Evolutionary conservation across 2,797 vertebrate genomes (phyloP).

Genomic region (Notamacropus eugenii): DNA sequence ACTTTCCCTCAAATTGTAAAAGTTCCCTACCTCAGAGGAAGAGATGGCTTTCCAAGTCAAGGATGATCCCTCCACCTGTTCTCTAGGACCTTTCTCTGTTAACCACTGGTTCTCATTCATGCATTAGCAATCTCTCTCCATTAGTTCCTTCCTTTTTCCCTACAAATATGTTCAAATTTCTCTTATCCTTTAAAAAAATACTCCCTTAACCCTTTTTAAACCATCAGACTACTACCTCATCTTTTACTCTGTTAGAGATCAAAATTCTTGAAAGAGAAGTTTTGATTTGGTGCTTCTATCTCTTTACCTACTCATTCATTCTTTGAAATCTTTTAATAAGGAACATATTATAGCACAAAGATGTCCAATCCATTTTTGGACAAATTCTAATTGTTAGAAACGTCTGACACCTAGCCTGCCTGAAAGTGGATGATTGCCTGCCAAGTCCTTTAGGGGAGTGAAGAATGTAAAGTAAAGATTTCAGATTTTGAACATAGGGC

Average conservation of each 20-base stretch:
- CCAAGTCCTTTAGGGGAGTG: not conserved
- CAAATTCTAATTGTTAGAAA: not conserved
- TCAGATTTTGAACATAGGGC: not conserved
- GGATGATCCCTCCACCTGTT: not conserved
- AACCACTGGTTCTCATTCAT: not conserved
- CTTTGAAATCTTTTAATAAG: not conserved
- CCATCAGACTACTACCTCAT: not conserved
- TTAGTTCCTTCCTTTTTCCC: not conserved
- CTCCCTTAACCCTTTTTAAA: not conserved
- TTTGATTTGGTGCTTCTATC: not conserved
- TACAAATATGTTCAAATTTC: not conserved
- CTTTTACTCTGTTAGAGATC: not conserved
- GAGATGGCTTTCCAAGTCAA: not conserved
- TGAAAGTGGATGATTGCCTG: not conserved
- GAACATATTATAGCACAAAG: not conserved
- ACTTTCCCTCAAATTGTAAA: not conserved
- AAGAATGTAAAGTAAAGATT: not conserved
- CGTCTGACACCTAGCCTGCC: not conserved
- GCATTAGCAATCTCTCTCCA: not conserved
- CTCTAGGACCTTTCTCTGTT: not conserved
- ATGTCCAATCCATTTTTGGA: not conserved
- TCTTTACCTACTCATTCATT: not conserved
- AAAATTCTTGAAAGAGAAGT: not conserved
- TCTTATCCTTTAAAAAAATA: not conserved
- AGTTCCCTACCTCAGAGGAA: not conserved